phyloP scores from a whole-genome alignment of 2,797 vertebrate genomes.

The Octomys mimax region DNA sequence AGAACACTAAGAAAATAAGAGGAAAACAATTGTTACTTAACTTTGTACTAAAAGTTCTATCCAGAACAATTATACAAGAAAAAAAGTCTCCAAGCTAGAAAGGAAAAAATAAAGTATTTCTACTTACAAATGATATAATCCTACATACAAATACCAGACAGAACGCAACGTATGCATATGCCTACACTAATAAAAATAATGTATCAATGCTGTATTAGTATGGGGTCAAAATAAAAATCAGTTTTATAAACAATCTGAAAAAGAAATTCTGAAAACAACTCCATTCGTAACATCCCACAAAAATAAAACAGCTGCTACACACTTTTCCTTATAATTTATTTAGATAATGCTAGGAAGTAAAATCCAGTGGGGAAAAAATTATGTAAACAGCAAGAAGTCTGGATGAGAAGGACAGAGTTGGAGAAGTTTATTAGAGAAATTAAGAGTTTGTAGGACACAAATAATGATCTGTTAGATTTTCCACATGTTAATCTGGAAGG shows the following conservation, averaged over 20 bases:
- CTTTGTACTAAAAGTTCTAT: not conserved
- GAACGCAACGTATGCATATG: not conserved
- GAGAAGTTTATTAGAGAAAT: not conserved
- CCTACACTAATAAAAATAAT: not conserved
- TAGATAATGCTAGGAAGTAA: not conserved
- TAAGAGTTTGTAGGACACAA: not conserved
- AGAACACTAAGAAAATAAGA: not conserved
- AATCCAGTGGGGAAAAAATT: not conserved
- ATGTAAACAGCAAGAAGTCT: conserved; percentile 19
- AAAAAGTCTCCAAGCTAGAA: not conserved
- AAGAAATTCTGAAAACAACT: not conserved
- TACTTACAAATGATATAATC: not conserved
- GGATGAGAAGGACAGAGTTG: not conserved
- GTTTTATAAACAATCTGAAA: not conserved
- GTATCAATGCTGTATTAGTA: not conserved
- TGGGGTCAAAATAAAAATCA: not conserved
- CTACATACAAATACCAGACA: not conserved
- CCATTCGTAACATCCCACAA: not conserved
- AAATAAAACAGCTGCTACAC: not conserved
- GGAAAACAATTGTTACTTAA: not conserved
- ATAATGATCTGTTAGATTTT: conserved; percentile 16
- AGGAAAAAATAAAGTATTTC: not conserved
- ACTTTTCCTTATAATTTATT: conserved; percentile 46
- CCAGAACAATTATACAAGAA: not conserved
- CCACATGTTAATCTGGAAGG: not conserved